Percentiles rank a stretch among this genome's conserved stretches.
phyloP scores from a whole-genome alignment of 2,888 invertebrate species.

The Andrena chrysosceles region DNA sequence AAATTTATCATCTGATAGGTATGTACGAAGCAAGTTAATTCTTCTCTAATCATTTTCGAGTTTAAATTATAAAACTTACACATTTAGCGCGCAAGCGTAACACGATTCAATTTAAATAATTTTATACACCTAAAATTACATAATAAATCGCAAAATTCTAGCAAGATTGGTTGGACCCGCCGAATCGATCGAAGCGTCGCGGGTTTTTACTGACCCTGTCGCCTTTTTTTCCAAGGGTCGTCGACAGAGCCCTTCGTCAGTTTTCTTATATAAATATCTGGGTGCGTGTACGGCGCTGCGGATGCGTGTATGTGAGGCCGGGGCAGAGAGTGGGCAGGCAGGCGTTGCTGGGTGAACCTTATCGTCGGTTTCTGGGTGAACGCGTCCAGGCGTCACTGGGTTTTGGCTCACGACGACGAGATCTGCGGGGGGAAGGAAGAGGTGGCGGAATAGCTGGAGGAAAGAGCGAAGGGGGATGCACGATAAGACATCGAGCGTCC shows the following conservation, averaged over 20 bases:
- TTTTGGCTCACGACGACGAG: slow-evolving; percentile 76
- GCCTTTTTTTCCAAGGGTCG: slow-evolving; percentile 43
- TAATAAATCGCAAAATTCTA: neutral
- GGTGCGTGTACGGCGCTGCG: slow-evolving; percentile 39
- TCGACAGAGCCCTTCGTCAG: slow-evolving; percentile 35
- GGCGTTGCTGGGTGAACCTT: slow-evolving; percentile 82
- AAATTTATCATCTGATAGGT: too few relatives aligned
- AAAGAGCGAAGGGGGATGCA: slow-evolving; percentile 67
- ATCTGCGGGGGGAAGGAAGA: slow-evolving; percentile 61
- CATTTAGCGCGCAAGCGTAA: too few relatives aligned
- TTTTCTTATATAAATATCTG: slow-evolving; percentile 68
- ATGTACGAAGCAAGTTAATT: too few relatives aligned
- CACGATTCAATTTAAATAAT: too few relatives aligned
- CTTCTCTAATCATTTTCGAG: too few relatives aligned
- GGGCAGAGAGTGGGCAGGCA: slow-evolving; percentile 63
- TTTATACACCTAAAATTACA: neutral
- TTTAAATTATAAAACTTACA: too few relatives aligned
- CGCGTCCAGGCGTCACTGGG: slow-evolving; percentile 82
- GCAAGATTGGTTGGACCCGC: slow-evolving; percentile 7
- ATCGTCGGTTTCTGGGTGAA: slow-evolving; percentile 84
- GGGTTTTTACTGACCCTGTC: slow-evolving; percentile 50
- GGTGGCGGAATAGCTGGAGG: slow-evolving; percentile 64
- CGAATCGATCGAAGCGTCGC: slow-evolving; percentile 24
- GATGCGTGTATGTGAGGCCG: slow-evolving; percentile 56
- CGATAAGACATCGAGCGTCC: slow-evolving; percentile 80